Evolutionary conservation across 2,797 vertebrate species (phyloP).

Genomic region (Luscinia luscinia): DNA sequence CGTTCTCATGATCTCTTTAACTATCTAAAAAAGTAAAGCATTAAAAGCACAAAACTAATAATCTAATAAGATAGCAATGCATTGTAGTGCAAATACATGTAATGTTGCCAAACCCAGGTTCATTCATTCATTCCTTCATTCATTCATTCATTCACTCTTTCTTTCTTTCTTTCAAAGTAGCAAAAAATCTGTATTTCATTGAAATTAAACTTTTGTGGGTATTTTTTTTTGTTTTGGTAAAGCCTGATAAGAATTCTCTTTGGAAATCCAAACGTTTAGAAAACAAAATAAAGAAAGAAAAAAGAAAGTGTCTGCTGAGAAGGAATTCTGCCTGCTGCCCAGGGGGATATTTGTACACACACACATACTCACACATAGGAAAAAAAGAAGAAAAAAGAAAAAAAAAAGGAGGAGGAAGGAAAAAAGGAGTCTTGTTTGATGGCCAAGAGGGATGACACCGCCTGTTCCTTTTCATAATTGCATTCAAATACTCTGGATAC

Average conservation of each 20-base stretch:
- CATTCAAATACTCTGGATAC: conserved; percentile 96
- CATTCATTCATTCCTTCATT: conserved; percentile 90
- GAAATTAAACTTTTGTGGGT: conserved; percentile 78
- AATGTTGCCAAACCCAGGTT: conserved; percentile 86
- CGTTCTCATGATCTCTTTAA: conserved; percentile 85
- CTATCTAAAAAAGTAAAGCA: conserved; percentile 79
- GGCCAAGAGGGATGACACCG: conserved; percentile 88
- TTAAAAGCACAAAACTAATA: conserved; percentile 91
- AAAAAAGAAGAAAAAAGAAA: conserved; percentile 73
- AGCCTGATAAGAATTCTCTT: conserved; percentile 87
- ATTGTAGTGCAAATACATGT: conserved; percentile 93
- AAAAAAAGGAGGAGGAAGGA: conserved; percentile 61
- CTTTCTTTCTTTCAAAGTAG: conserved; percentile 84
- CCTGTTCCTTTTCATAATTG: conserved; percentile 90
- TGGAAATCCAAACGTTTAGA: conserved; percentile 89
- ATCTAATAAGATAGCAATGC: conserved; percentile 91
- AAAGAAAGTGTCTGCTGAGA: conserved; percentile 82
- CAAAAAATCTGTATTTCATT: conserved; percentile 85
- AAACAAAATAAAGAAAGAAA: conserved; percentile 86
- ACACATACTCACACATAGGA: conserved; percentile 66
- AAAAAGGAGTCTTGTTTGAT: conserved; percentile 86
- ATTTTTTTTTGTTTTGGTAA: conserved; percentile 66
- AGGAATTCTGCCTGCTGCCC: conserved; percentile 82
- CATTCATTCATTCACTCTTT: conserved; percentile 74
- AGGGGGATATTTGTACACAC: conserved; percentile 71